Evolutionary conservation across 2,797 vertebrate genomes (phyloP), one percentile per base, ranked within the genome.

Genomic region (Clangula hyemalis): DNA sequence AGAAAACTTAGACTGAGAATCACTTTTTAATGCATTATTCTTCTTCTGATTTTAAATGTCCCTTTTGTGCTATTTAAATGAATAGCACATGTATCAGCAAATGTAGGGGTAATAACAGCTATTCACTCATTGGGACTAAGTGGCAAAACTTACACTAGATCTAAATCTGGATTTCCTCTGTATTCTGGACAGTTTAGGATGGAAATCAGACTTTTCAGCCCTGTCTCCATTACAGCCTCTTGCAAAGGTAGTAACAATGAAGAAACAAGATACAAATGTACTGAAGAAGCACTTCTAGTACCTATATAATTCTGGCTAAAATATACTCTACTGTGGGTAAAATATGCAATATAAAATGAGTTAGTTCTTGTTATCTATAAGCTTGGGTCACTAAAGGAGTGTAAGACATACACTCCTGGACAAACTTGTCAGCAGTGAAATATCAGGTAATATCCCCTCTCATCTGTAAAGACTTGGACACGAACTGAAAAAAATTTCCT

Each of bases 1-100:
- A 75, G 71, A 39, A 19, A 78, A 16, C 8, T 64, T 49, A 41
- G 20, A n/a, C 45, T 36, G 28, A 56, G 62, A 78, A 61, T 43
- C 38, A 38, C 10, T 87, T 60, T 91, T 82, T 62, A 12, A 89
- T 3, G 28, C 61, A 47, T 7, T 43, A 22, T 62, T 82, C 9
- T 66, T 89, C 74, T 94, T 89, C 13, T 60, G 45, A 79, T 7
- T 53, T n/a, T 43, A 60, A 62, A 83, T 43, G 34, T 57, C 20
- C 36, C 20, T 62, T 70, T 13, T 82, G n/a, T 81, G 10, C 57
- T 78, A 56, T 53, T 85, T 79, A 79, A 84, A 62, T 43, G 2
- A 79, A 89, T n/a, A n/a, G n/a, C n/a, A n/a, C n/a, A n/a, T n/a
- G n/a, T 65, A 22, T 27, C 79, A 89, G 24, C 47, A 75, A 89